A percentile compares a stretch with the other conserved stretches of the same genome.
Evolutionary conservation across 2,113 vertebrate genomes (phyloP).

Genomic region (Peromyscus leucopus): DNA sequence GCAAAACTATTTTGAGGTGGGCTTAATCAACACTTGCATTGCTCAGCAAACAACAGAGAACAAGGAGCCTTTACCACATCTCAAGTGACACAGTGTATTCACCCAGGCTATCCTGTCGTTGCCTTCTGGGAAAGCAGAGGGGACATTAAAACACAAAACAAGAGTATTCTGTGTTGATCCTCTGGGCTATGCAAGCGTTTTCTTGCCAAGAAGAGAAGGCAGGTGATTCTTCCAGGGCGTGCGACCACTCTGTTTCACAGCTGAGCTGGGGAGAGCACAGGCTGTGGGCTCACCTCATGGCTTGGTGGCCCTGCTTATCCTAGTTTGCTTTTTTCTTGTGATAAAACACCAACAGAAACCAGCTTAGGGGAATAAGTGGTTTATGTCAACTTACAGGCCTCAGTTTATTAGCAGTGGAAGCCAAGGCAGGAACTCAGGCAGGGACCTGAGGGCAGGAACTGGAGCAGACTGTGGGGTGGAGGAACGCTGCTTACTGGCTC

Average conservation of each 20-base stretch:
- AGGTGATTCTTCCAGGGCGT: background rate
- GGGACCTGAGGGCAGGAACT: background rate
- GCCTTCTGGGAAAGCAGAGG: background rate
- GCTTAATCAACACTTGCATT: background rate
- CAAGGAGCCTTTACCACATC: background rate
- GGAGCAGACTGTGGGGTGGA: background rate
- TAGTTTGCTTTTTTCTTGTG: background rate
- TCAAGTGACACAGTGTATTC: background rate
- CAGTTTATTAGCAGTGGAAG: background rate
- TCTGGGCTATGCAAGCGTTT: background rate
- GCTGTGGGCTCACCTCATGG: background rate
- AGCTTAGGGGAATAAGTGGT: background rate
- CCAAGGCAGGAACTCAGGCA: background rate
- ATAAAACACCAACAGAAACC: background rate
- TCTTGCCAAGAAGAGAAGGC: background rate
- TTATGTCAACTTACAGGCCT: background rate
- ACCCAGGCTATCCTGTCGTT: background rate
- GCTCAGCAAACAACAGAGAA: background rate
- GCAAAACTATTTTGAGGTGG: background rate
- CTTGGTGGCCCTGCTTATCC: background rate
- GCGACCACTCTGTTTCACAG: background rate
- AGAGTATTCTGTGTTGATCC: background rate
- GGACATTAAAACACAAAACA: background rate
- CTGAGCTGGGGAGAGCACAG: background rate
- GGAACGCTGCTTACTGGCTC: background rate